phyloP scores from a whole-genome alignment of 2,797 vertebrate genomes.

The Manis javanica region DNA sequence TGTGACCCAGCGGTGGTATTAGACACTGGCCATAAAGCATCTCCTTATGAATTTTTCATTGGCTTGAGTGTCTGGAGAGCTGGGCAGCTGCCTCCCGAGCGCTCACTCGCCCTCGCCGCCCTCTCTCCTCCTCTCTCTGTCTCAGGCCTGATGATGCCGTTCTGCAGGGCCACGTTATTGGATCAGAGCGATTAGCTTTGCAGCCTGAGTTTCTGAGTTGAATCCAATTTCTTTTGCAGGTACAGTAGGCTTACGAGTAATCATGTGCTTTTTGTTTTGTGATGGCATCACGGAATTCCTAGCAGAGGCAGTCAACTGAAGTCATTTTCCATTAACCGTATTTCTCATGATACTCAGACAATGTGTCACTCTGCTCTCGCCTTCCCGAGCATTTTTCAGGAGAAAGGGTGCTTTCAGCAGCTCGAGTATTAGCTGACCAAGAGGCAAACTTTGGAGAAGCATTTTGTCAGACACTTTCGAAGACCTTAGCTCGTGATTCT shows the following conservation, averaged over 20 bases:
- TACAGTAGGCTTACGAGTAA: conserved; percentile 83
- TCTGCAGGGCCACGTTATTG: conserved; percentile 83
- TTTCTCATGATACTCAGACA: conserved; percentile 76
- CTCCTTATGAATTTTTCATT: conserved; percentile 88
- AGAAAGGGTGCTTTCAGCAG: not conserved
- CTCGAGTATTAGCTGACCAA: not conserved
- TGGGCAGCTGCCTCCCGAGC: conserved; percentile 71
- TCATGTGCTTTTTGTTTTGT: conserved; percentile 84
- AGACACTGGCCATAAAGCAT: conserved; percentile 82
- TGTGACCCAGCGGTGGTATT: conserved; percentile 80
- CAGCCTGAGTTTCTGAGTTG: conserved; percentile 80
- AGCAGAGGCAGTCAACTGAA: conserved; percentile 83
- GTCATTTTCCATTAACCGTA: conserved; percentile 85
- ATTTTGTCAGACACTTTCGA: not conserved
- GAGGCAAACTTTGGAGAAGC: not conserved
- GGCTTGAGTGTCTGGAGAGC: conserved; percentile 82
- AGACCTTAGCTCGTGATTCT: not conserved
- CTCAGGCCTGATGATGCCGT: conserved; percentile 82
- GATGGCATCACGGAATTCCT: conserved; percentile 85
- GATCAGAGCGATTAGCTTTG: conserved; percentile 85
- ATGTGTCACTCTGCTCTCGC: conserved; percentile 78
- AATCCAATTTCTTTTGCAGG: conserved; percentile 85
- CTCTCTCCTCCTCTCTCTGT: conserved; percentile 48
- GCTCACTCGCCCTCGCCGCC: not conserved
- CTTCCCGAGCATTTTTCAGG: conserved; percentile 69